phyloP scores from a whole-genome alignment of 23 tunicate genomes.

The Ciona savignyi region DNA sequence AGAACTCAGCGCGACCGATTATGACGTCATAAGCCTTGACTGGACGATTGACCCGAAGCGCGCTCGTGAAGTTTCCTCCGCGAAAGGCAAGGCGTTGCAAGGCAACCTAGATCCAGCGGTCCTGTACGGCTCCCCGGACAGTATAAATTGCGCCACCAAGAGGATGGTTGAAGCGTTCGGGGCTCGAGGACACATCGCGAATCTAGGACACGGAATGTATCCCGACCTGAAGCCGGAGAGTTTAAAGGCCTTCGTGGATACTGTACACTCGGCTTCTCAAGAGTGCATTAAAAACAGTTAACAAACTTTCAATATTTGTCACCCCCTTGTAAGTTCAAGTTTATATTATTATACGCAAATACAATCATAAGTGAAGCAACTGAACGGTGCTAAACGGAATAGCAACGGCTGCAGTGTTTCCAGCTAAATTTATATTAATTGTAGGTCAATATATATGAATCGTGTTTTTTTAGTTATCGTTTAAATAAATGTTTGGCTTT shows the following conservation, averaged over 20 bases:
- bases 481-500: no score
- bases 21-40: conserved; percentile 81
- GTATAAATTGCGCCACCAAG: conserved; percentile 20
- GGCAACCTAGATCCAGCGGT: conserved; percentile 93
- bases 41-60: conserved; percentile 77
- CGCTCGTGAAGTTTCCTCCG: conserved; percentile 22
- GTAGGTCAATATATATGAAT: no score
- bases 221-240: conserved; percentile 88
- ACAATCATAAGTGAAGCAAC: no score
- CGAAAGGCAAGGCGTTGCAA: conserved; percentile 56
- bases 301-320: no score
- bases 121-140: conserved; percentile 55
- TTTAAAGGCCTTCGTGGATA: conserved; percentile 61
- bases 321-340: no score
- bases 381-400: no score
- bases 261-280: conserved; percentile 57
- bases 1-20: conserved; percentile 57
- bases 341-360: no score
- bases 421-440: no score
- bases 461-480: no score
- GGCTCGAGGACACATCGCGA: conserved; percentile 59
- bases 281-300: conserved; percentile 1
- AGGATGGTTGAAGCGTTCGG: conserved; percentile 67
- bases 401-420: no score
- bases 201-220: conserved; percentile 96